Conservation (phyloP, 2,113 vertebrate genomes). For the Coregonus clupeaformis region DNA sequence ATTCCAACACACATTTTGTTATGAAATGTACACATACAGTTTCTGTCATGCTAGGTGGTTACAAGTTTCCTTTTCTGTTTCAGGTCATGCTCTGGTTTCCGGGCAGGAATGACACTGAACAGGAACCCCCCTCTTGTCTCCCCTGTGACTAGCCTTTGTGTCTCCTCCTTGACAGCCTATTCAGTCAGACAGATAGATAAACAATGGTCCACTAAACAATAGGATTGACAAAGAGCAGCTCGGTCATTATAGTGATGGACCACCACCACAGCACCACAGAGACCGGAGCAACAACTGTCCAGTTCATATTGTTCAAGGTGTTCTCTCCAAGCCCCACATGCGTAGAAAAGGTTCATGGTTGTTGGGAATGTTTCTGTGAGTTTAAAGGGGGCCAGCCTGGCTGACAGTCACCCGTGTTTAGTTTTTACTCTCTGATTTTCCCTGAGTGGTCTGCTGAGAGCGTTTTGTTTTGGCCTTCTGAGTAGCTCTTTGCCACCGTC, state of each 20-base stretch:
- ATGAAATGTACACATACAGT: no score
- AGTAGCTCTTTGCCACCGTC: not conserved
- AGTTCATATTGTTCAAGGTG: not conserved
- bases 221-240: not conserved
- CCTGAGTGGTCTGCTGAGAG: not conserved
- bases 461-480: not conserved
- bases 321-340: not conserved
- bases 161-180: not conserved
- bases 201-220: not conserved
- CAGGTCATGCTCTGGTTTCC: not conserved
- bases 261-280: not conserved
- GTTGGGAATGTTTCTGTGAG: not conserved
- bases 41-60: no score
- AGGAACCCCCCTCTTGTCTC: not conserved
- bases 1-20: no score
- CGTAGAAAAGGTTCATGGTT: not conserved
- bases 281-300: not conserved
- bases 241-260: not conserved
- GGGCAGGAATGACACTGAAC: not conserved
- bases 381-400: not conserved
- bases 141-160: not conserved
- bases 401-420: not conserved
- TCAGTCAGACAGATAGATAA: not conserved
- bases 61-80: no score
- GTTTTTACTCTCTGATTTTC: not conserved